Conservation (phyloP, 2,113 vertebrate species). For the Leiothrix lutea region DNA sequence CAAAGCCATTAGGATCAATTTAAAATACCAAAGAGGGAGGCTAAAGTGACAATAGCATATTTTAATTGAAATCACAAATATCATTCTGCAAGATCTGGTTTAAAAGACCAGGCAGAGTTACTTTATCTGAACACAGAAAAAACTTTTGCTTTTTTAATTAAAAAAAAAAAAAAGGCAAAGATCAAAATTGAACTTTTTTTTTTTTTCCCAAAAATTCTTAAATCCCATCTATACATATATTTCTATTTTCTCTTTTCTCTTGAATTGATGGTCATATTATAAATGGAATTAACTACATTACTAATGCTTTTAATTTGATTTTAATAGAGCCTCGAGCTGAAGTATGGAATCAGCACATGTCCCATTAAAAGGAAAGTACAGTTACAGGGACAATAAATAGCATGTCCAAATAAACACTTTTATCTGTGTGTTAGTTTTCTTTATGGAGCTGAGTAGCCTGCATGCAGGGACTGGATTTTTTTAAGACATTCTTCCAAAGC, state of each 20-base stretch:
- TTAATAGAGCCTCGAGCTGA: conserved; percentile 58
- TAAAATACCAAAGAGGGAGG: conserved; percentile 30
- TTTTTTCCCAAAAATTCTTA: background rate
- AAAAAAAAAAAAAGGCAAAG: too few species aligned
- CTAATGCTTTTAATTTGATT: conserved; percentile 72
- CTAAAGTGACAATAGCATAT: conserved; percentile 32
- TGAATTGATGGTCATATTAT: conserved; percentile 46
- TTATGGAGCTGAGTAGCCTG: background rate
- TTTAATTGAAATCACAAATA: conserved; percentile 63
- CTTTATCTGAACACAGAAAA: background rate
- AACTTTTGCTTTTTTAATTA: background rate
- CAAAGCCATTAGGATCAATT: conserved; percentile 45
- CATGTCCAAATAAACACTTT: conserved; percentile 55
- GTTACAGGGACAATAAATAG: conserved; percentile 57
- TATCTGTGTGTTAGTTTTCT: conserved; percentile 32
- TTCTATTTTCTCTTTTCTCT: conserved; percentile 27
- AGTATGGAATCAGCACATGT: conserved; percentile 42
- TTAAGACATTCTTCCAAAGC: background rate
- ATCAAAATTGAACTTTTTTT: background rate
- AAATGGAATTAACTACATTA: conserved; percentile 68
- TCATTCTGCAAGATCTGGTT: background rate
- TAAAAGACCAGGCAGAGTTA: background rate
- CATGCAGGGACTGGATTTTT: background rate
- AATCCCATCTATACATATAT: conserved; percentile 4
- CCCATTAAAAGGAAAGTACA: conserved; percentile 59